A percentile compares a stretch with the other conserved stretches of the same genome.
phyloP scores from a whole-genome alignment of 2,113 vertebrate genomes.

The Lynx canadensis region DNA sequence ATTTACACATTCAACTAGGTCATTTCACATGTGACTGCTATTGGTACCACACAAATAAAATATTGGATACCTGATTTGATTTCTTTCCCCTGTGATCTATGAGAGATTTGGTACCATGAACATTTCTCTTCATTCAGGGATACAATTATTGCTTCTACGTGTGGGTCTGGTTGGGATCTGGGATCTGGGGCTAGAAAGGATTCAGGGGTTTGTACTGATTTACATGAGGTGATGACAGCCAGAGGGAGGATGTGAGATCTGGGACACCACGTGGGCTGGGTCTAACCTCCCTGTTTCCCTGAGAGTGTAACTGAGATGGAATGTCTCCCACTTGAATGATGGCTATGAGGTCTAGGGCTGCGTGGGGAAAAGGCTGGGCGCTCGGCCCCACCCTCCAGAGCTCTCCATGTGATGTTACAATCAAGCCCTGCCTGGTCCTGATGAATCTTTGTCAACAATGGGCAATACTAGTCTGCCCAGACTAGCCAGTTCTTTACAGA shows the following conservation, averaged over 20 bases:
- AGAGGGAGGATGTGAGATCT: not conserved
- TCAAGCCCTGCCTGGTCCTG: not conserved
- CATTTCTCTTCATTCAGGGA: not conserved
- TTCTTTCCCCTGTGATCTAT: not conserved
- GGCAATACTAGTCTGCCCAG: not conserved
- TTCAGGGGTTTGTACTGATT: not conserved
- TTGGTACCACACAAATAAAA: not conserved
- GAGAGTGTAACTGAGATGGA: not conserved
- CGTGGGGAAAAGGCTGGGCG: accelerated
- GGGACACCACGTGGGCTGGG: accelerated
- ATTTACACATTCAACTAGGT: not conserved
- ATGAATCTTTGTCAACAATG: not conserved
- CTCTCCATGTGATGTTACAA: not conserved
- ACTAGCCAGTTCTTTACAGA: not conserved
- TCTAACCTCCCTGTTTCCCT: not conserved
- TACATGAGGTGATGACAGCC: not conserved
- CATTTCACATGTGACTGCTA: not conserved
- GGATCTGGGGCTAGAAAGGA: not conserved
- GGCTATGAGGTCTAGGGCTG: not conserved
- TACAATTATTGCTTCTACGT: not conserved
- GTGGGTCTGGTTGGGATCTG: not conserved
- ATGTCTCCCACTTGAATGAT: not conserved
- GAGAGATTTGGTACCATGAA: not conserved
- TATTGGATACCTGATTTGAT: not conserved
- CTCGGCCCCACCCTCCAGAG: accelerated